phyloP scores from a whole-genome alignment of 2,888 invertebrate genomes.

The Scaptomyza tumidula region DNA sequence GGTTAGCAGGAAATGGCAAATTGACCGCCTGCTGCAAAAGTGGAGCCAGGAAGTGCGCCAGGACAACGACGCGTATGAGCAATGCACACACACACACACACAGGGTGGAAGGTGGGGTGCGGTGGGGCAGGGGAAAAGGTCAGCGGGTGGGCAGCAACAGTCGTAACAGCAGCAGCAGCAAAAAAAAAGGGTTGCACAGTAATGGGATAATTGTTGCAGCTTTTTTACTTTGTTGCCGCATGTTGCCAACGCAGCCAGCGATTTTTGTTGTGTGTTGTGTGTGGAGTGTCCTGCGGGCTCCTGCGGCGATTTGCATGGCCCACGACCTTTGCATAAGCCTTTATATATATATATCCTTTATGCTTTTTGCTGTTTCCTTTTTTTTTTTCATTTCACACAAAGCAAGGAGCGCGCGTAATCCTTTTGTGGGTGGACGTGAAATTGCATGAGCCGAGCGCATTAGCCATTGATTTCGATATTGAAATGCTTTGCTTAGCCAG shows the following conservation, averaged over 20 bases:
- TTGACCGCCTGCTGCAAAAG: conserved; percentile 83
- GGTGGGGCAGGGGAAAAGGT: neutral
- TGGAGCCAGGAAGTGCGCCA: conserved; percentile 66
- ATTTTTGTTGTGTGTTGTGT: neutral
- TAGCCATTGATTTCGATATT: conserved; percentile 78
- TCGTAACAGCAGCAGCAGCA: neutral
- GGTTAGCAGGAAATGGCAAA: conserved; percentile 83
- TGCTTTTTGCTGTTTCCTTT: conserved; percentile 8
- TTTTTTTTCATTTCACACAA: conserved; percentile 26
- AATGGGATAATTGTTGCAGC: conserved; percentile 80
- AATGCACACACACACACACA: conserved; percentile 8
- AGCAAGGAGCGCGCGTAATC: conserved; percentile 62
- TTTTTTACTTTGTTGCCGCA: conserved; percentile 43
- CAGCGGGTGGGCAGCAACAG: conserved; percentile 60
- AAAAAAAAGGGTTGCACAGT: conserved; percentile 73
- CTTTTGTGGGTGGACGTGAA: conserved; percentile 69
- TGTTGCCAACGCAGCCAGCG: conserved; percentile 46
- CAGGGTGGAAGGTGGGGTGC: too few species aligned
- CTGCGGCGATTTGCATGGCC: conserved; percentile 67
- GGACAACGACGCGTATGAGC: conserved; percentile 71
- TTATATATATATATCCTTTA: neutral
- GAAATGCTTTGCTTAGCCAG: conserved; percentile 35
- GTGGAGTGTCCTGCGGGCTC: conserved; percentile 65
- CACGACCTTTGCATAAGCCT: conserved; percentile 69
- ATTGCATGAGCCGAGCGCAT: conserved; percentile 75